Conservation (phyloP, 2,797 vertebrate genomes). For the Natrix natrix region DNA sequence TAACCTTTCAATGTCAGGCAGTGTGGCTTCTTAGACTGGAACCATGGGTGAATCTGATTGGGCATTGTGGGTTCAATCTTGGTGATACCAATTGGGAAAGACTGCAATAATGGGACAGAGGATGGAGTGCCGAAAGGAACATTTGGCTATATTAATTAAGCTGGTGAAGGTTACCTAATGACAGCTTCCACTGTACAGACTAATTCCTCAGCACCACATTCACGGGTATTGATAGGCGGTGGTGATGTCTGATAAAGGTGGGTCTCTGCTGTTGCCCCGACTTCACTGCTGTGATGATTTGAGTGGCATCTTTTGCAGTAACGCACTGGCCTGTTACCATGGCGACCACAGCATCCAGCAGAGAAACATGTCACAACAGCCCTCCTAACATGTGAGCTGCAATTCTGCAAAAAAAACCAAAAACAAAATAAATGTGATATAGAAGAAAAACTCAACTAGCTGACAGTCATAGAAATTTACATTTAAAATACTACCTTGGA, state of each 20-base stretch:
- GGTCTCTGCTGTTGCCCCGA: constrained; percentile 86
- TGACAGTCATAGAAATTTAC: not conserved
- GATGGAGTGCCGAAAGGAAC: not conserved
- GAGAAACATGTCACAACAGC: constrained; percentile 99
- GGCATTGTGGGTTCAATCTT: not conserved
- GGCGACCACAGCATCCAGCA: constrained; percentile 94
- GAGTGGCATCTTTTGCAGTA: constrained; percentile 99
- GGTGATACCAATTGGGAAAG: not conserved
- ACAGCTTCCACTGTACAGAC: constrained; percentile 97
- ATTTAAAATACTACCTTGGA: not conserved
- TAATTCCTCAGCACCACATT: constrained; percentile 96
- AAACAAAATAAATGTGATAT: not conserved
- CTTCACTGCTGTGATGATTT: constrained; percentile 95
- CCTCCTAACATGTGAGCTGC: constrained; percentile 95
- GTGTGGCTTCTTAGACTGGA: not conserved
- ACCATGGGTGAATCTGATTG: not conserved
- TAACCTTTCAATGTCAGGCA: not conserved
- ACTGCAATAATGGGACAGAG: fast-evolving
- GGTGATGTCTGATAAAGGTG: constrained; percentile 99
- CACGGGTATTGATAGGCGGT: constrained; percentile 95
- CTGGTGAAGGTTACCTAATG: constrained; percentile 81
- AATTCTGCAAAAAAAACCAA: constrained; percentile 80
- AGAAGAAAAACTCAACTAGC: not conserved
- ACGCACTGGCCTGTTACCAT: constrained; percentile 96
- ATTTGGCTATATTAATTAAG: fast-evolving